Evolutionary conservation across 2,888 invertebrate genomes (phyloP).

Genomic region (Limnephilus rhombicus): DNA sequence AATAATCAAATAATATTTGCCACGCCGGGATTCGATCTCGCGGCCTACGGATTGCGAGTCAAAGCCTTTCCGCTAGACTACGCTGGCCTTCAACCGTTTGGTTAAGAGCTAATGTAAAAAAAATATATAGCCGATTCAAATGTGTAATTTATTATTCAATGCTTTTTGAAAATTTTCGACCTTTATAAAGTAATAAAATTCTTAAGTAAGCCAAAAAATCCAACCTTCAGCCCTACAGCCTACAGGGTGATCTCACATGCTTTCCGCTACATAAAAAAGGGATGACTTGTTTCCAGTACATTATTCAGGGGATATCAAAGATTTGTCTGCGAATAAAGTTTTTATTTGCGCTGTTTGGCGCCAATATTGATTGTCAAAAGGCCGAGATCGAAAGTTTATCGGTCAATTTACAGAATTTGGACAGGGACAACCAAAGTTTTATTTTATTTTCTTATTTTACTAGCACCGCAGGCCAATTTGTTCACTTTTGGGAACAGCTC

Average conservation of each 20-base stretch:
- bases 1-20: no score
- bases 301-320: background rate
- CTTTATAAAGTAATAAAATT: background rate
- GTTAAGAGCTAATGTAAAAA: no score
- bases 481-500: no score
- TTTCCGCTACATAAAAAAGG: background rate
- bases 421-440: background rate
- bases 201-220: background rate
- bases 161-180: background rate
- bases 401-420: background rate
- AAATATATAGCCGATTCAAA: no score
- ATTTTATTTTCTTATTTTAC: background rate
- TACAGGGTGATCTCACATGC: background rate
- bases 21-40: no score
- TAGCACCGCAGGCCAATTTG: no score
- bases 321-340: background rate
- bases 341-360: background rate
- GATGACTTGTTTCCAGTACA: background rate
- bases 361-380: slow-evolving; percentile 38
- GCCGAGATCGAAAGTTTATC: slow-evolving; percentile 11
- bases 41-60: no score
- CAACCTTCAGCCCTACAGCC: background rate
- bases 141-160: no score
- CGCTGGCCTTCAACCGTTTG: no score
- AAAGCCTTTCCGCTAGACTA: no score